Base-by-base conservation (phyloP, 2,113 vertebrate genomes). In the Candoia aspera region DNA sequence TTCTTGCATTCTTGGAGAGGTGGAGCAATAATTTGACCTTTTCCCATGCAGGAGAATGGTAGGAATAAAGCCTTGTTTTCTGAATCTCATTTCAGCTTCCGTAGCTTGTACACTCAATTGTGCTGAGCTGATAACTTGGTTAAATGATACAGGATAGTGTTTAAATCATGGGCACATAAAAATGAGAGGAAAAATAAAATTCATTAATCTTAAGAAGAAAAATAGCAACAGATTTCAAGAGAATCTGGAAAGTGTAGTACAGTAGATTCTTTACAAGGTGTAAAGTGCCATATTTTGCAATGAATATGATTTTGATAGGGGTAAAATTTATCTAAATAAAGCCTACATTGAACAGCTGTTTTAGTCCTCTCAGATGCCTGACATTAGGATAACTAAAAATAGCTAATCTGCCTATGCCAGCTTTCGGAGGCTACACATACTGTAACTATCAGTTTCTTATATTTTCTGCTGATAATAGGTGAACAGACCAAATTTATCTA, bases 391-490 rank as follows among this genome's bases (percentile, higher is more conserved):
- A 94, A 94, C 88, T 10, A 60, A 9, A 91, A 94, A 91, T 68
- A 93, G 53, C 33, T 73, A 0, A n/a, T 26, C 21, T 95, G 23
- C 24, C 29, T 37, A 26, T 59, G 84, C 54, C 37, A 13, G 0
- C 84, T 6, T 64, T 60, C 55, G n/a, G 49, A 21, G 5, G 15
- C 8, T 86, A 6, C 33, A 60, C 73, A n/a, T n/a, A n/a, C n/a
- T n/a, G 92, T 94, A 86, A 86, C 90, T 90, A 2, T 8, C 0
- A 3, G 86, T 33, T 8, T 94, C 33, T 26, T 59, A 23, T 53
- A 84, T 60, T 90, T 94, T 92, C 21, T 84, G 19, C 86, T 94
- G 94, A 88, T 8, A 68, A 60, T 57, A 90, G 8, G 26, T 91
- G 29, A 73, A 91, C 0, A 87, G 23, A n/a, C 84, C 42, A 42